Percentiles rank a stretch among this genome's conserved stretches.
Evolutionary conservation across 1,140 invertebrate species (phyloP).

Genomic region (Microplitis demolitor): DNA sequence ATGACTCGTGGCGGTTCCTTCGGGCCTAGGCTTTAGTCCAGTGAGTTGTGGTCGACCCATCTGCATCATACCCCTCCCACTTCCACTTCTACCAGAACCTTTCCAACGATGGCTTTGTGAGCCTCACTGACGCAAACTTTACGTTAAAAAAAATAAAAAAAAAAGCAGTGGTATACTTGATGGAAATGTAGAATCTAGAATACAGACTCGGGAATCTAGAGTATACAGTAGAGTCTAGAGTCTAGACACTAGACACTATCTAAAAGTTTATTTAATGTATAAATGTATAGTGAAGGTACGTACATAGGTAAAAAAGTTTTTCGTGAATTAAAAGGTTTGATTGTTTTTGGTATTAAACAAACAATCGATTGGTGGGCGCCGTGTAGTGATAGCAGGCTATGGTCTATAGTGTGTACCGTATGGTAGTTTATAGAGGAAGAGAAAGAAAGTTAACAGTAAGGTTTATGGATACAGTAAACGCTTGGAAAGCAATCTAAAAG

Average conservation of each 20-base stretch:
- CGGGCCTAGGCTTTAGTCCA: constrained; percentile 31
- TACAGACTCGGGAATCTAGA: not conserved
- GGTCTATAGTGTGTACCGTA: not conserved
- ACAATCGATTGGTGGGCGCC: too few relatives aligned
- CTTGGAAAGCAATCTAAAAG: constrained; percentile 19
- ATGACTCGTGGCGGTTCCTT: constrained; percentile 44
- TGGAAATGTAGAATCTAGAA: not conserved
- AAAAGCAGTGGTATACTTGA: not conserved
- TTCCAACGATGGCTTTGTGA: too few relatives aligned
- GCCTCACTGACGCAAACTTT: too few relatives aligned
- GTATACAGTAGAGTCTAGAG: not conserved
- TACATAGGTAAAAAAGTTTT: not conserved
- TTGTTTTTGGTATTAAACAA: too few relatives aligned
- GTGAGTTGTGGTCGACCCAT: not conserved
- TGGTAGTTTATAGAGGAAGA: not conserved
- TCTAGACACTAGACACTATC: too few relatives aligned
- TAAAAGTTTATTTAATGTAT: too few relatives aligned
- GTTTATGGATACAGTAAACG: not conserved
- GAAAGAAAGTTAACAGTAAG: not conserved
- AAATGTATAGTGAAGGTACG: too few relatives aligned
- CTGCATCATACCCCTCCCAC: not conserved
- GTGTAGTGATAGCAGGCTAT: too few relatives aligned
- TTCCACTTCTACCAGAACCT: too few relatives aligned
- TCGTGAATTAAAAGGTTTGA: not conserved
- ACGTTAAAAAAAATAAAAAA: not conserved